Base-by-base conservation (phyloP, 2,888 invertebrate genomes). In the Synanthedon formicaeformis region DNA sequence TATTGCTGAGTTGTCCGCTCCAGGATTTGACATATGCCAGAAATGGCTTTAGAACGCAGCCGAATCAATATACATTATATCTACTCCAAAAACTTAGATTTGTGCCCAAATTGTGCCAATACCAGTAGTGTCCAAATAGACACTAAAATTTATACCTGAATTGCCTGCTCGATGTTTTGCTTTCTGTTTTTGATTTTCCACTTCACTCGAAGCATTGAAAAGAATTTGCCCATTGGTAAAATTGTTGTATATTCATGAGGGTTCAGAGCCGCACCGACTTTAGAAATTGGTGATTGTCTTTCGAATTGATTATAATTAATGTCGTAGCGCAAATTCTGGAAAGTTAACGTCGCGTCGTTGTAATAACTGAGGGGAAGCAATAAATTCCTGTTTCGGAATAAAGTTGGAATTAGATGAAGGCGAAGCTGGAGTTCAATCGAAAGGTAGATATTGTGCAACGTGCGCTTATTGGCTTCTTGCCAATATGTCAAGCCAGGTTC, bases 241-340 rank as follows among this genome's bases (percentile, higher is more conserved):
- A 68, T 67, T 66, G 66, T 76, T 80, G 72, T 71, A 66, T 77
- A 79, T 79, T 78, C 73, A 78, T 79, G 76, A 78, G 58, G 58
- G 55, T 52, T 54, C 54, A 55, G 62, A 60, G 59, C 55, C 60
- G 58, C 60, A 64, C 63, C 64, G 64, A 58, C 67, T 71, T 68
- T 67, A 70, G 63, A 63, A 57, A 69, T 69, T 69, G 64, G 63
- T 68, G 71, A 70, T 73, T 69, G 70, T 73, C 66, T 71, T 71
- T 59, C 53, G 55, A 56, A 69, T 67, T 65, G 70, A 75, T 73
- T 54, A 48, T 23, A n/a, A 50, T 50, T 50, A 27, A 50, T 50
- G 12, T 27, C 13, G 12, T 12, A 13, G 27, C 50, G 4, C 40
- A 27, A 49, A 49, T 14, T 49, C 18, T 49, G 8, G 49, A 49